Evolutionary conservation across 2,797 vertebrate species (phyloP), one percentile per base, ranked within the genome.

Genomic region (Tarsius wallacei): DNA sequence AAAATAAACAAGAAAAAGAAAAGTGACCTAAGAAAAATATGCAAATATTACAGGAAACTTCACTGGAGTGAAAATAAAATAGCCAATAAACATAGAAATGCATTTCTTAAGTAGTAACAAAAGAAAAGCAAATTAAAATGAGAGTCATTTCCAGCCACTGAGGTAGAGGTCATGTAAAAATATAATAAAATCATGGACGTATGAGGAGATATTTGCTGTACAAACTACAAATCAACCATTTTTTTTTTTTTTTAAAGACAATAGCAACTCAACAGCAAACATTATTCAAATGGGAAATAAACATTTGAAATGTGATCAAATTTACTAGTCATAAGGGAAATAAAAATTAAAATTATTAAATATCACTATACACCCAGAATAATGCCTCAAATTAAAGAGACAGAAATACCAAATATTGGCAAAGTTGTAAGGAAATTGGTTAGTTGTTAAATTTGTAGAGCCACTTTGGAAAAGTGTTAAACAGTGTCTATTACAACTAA

Each of bases 1-100:
- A 90, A 90, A 87, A 78, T 82, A 95, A 76, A 63, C 22, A 81
- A 28, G n/a, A 61, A 66, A 77, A 95, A 87, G 55, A 90, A 12
- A 87, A 84, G 57, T 59, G 14, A 42, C 15, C 74, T 4, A 59
- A 82, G 61, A 70, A 77, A 68, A 51, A 70, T 53, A 82, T 42
- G 49, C 28, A 63, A 64, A 82, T n/a, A 47, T 53, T 77, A 42
- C 12, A 83, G 91, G 22, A 78, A 11, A 78, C 78, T 95, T 91
- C n/a, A 71, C 31, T 59, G 59, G 22, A 95, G 5, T 49, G 66
- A 63, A 95, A 82, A 89, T 76, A 68, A 49, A 57, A 19, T 28
- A 76, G 31, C 3, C 49, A 84, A 59, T 77, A 84, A 71, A 47
- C 28, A 24, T 49, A 78, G 68, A 88, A 78, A 76, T 83, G 47